These are phyloP conservation scores for Petrophora chlorosata DNA, from an alignment of 2,888 invertebrate species.

Conservation along the genomic window DNA sequence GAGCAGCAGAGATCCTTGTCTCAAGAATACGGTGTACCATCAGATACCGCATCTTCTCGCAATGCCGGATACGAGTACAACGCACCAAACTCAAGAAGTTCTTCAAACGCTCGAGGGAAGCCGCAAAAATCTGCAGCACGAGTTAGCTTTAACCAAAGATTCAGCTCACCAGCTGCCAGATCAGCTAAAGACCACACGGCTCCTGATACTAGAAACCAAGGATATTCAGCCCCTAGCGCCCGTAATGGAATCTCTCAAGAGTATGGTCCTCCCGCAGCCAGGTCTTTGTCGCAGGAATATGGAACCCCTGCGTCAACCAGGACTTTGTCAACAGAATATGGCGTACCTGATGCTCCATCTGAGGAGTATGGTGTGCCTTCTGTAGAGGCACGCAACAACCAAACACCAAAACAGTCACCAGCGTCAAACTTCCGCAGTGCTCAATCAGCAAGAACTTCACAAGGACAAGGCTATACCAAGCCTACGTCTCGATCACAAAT, in stretches of 20 bases:
- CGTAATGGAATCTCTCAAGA: constrained; percentile 39
- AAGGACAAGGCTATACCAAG: constrained; percentile 13
- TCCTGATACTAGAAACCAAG: constrained; percentile 26
- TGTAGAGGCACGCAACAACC: constrained; percentile 26
- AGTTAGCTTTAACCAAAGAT: constrained; percentile 21
- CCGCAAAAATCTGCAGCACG: constrained; percentile 12
- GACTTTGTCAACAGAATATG: constrained; percentile 29
- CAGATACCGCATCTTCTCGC: constrained; percentile 49
- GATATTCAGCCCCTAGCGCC: constrained; percentile 47
- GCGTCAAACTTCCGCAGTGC: constrained; percentile 14
- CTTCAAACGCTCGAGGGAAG: constrained; percentile 52
- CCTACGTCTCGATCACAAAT: constrained; percentile 11
- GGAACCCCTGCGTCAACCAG: constrained; percentile 25
- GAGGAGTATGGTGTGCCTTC: constrained; percentile 57
- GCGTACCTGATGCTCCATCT: constrained; percentile 37
- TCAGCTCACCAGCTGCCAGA: constrained; percentile 7
- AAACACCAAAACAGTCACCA: background rate
- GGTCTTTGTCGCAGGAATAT: constrained; percentile 31
- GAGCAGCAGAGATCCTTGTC: constrained; percentile 42
- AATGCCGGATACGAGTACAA: constrained; percentile 56
- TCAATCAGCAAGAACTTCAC: constrained; percentile 2
- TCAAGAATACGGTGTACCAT: constrained; percentile 76
- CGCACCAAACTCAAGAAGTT: constrained; percentile 60
- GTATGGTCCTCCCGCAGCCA: constrained; percentile 20
- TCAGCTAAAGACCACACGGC: constrained; percentile 6